These are phyloP conservation scores for Eueides isabella DNA, from an alignment of 1,140 invertebrate species.

Conservation along the genomic window DNA sequence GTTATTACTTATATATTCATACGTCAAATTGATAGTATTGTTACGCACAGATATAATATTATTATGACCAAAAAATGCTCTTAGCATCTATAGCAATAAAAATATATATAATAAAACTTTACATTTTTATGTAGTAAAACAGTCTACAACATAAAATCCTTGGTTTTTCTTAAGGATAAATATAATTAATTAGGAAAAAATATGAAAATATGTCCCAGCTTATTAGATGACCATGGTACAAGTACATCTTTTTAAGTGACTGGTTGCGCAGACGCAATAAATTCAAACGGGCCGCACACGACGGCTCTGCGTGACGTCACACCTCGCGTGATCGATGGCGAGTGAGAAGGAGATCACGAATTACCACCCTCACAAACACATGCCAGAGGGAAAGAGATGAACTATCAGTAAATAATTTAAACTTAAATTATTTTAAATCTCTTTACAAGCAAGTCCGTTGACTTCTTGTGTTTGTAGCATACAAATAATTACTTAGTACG, in stretches of 20 bases:
- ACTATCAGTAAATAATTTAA: conserved; percentile 73
- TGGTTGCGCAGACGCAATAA: conserved; percentile 78
- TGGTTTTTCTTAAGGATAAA: conserved; percentile 17
- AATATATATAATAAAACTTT: background rate
- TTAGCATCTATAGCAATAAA: background rate
- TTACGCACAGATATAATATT: background rate
- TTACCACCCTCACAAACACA: conserved; percentile 44
- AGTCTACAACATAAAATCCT: no score
- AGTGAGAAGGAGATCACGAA: conserved; percentile 61
- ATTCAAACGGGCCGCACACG: conserved; percentile 79
- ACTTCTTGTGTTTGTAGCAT: conserved; percentile 69
- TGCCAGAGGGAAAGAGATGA: conserved; percentile 52
- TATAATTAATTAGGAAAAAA: conserved; percentile 39
- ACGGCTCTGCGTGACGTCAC: conserved; percentile 81
- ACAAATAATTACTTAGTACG: conserved; percentile 48
- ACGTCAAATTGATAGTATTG: background rate
- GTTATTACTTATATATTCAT: background rate
- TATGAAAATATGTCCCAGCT: conserved; percentile 12
- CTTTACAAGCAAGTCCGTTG: conserved; percentile 76
- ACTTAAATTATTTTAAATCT: conserved; percentile 79
- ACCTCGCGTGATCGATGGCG: conserved; percentile 78
- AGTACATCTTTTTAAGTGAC: conserved; percentile 67
- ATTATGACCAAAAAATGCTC: background rate
- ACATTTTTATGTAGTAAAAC: background rate
- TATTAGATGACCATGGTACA: conserved; percentile 22